phyloP scores from a whole-genome alignment of 1,140 invertebrate species.

The Euglossa dilemma region DNA sequence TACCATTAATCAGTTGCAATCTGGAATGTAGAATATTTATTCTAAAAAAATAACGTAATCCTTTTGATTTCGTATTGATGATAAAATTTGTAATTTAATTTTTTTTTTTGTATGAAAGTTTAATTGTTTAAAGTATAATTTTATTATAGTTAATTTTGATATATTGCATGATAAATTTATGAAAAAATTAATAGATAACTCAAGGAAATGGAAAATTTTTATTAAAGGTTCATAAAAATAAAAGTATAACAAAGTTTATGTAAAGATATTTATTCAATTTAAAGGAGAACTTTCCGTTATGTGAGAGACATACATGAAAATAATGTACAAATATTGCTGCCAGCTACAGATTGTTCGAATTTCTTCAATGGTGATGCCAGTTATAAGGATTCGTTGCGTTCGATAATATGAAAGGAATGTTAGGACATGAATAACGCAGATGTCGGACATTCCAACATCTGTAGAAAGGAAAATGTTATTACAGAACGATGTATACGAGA shows the following conservation, averaged over 20 bases:
- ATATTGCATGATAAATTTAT: not conserved
- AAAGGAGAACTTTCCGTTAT: too few species aligned
- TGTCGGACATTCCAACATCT: not conserved
- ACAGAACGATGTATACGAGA: not conserved
- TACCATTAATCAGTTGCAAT: not conserved
- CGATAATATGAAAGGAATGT: not conserved
- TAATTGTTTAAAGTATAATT: not conserved
- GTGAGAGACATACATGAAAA: too few species aligned
- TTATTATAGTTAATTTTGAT: too few species aligned
- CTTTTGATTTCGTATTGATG: not conserved
- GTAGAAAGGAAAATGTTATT: too few species aligned
- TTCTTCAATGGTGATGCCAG: not conserved
- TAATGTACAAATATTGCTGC: not conserved
- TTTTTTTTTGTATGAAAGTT: not conserved
- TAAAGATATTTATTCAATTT: too few species aligned
- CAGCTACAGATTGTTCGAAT: not conserved
- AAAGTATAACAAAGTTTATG: too few species aligned
- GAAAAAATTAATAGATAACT: too few species aligned
- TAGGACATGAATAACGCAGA: not conserved
- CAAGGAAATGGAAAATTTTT: too few species aligned
- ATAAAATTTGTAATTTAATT: not conserved
- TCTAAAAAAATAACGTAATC: not conserved
- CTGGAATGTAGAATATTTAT: not conserved
- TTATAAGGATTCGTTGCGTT: not conserved
- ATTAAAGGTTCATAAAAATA: too few species aligned